Conservation (phyloP, 1,140 invertebrate genomes). For the Glomeris maerens region DNA sequence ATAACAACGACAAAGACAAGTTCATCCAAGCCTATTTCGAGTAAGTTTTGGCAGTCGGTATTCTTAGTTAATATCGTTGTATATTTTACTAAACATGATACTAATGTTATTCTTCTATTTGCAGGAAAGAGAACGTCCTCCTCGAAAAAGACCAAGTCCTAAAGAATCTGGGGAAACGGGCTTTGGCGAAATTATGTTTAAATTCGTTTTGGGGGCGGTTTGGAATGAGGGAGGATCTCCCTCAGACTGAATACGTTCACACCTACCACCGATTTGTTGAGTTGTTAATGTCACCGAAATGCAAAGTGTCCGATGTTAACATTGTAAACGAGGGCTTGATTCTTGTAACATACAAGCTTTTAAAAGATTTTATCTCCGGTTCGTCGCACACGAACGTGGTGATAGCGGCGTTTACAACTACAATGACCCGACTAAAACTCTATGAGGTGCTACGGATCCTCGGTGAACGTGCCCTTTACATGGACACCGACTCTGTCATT, state of each 20-base stretch:
- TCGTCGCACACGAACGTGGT: background rate
- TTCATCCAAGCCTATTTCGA: no score
- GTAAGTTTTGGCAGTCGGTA: no score
- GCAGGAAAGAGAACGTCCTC: no score
- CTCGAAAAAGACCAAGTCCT: no score
- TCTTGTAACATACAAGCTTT: slow-evolving; percentile 2
- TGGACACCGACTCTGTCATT: slow-evolving; percentile 3
- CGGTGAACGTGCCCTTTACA: slow-evolving; percentile 1
- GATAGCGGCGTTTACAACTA: slow-evolving; percentile 2
- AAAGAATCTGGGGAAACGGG: slow-evolving; percentile 3
- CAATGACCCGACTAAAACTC: background rate
- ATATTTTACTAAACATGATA: no score
- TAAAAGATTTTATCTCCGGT: background rate
- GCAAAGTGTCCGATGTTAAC: background rate
- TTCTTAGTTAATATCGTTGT: no score
- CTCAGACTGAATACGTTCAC: background rate
- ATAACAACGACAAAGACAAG: slow-evolving; percentile 1
- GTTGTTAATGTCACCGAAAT: background rate
- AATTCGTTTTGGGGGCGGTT: slow-evolving; percentile 1
- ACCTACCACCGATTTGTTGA: slow-evolving; percentile 1
- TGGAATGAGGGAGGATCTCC: background rate
- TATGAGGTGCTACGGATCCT: background rate
- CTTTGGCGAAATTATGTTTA: slow-evolving; percentile 3
- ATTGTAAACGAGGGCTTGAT: background rate
- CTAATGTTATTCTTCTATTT: no score